phyloP scores from a whole-genome alignment of 53 echinoderm and acorn worm genomes.

The Crossaster papposus region DNA sequence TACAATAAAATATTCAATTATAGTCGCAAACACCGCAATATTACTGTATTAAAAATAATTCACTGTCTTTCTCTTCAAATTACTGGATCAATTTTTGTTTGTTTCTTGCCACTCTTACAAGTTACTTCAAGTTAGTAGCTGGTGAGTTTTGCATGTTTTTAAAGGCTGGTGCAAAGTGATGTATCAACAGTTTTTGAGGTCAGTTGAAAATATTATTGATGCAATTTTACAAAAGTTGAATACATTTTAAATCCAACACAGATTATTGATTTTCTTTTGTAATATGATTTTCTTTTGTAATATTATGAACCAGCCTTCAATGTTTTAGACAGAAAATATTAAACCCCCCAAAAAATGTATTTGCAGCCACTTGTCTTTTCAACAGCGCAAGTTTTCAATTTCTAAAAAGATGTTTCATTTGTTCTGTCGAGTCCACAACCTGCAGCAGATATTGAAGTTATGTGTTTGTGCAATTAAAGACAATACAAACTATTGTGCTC shows the following conservation, averaged over 20 bases:
- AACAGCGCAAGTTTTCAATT: not conserved
- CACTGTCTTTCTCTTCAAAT: not conserved
- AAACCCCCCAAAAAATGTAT: not conserved
- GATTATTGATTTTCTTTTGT: not conserved
- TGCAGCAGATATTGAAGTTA: no score
- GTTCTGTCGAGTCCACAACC: no score
- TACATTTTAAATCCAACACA: not conserved
- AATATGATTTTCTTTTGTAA: no score
- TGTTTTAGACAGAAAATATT: not conserved
- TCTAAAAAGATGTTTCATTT: not conserved
- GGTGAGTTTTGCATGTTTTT: not conserved
- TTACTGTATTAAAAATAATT: constrained; percentile 39
- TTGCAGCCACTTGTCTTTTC: not conserved
- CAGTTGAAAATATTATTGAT: not conserved
- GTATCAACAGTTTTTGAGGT: not conserved
- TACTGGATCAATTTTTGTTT: not conserved
- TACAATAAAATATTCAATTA: constrained; percentile 51
- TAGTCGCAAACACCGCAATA: constrained; percentile 36
- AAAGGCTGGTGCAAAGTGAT: not conserved
- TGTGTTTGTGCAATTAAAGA: no score
- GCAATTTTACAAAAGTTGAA: not conserved
- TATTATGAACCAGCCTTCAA: not conserved
- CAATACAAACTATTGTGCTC: no score
- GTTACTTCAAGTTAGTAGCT: not conserved
- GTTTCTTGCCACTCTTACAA: not conserved